Percentiles rank a stretch among this genome's conserved stretches.
Conservation (phyloP, 2,888 invertebrate species). For the Yponomeuta sedellus region DNA sequence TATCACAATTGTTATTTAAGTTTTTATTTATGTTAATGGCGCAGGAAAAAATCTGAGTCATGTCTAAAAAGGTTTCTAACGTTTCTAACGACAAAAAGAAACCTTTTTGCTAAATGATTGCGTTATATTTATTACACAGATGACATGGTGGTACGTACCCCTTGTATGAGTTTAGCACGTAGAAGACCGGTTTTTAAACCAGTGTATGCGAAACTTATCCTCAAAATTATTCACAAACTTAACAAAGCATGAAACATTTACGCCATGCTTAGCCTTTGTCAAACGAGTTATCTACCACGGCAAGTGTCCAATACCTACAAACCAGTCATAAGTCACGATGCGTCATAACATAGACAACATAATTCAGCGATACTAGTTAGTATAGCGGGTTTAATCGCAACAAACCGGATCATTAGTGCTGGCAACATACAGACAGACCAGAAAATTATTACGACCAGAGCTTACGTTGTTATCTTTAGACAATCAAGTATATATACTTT, state of each 20-base stretch:
- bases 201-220: not conserved
- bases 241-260: not conserved
- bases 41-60: too few species aligned
- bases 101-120: too few species aligned
- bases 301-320: not conserved
- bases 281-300: not conserved
- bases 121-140: too few species aligned
- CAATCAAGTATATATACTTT: too few species aligned
- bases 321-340: slow-evolving; percentile 1
- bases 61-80: too few species aligned
- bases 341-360: slow-evolving; percentile 17
- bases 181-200: too few species aligned
- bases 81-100: too few species aligned
- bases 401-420: slow-evolving; percentile 41
- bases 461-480: too few species aligned
- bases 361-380: slow-evolving; percentile 34
- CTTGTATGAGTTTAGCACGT: too few species aligned
- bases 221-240: not conserved
- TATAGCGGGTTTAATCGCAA: slow-evolving; percentile 51
- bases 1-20: too few species aligned
- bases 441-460: not conserved
- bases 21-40: too few species aligned
- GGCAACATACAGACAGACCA: slow-evolving; percentile 25
- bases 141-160: too few species aligned
- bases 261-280: not conserved